Percentiles rank a stretch among this genome's conserved stretches.
Evolutionary conservation across 1,140 invertebrate species (phyloP).

Genomic region (Grapholita molesta): DNA sequence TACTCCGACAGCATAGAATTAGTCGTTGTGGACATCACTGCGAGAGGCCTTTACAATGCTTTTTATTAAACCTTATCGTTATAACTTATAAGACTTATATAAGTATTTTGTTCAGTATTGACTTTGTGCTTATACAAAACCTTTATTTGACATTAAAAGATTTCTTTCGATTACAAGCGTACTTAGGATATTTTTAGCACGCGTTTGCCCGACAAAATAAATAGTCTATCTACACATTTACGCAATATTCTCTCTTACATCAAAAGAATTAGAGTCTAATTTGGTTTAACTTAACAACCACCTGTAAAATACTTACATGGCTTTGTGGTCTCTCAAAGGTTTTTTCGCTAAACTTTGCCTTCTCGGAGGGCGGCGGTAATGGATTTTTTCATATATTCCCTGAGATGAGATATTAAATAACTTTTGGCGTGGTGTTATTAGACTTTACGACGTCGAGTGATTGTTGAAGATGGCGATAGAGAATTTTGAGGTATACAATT

Average conservation of each 20-base stretch:
- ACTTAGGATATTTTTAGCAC: background rate
- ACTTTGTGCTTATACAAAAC: no score
- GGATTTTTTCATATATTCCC: background rate
- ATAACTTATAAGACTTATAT: no score
- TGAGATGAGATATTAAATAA: background rate
- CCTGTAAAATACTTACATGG: background rate
- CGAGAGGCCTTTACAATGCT: no score
- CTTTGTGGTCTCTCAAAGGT: background rate
- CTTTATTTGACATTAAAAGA: no score
- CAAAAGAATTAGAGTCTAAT: background rate
- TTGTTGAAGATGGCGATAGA: background rate
- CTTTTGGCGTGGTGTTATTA: background rate
- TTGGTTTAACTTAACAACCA: background rate
- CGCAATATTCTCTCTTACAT: background rate
- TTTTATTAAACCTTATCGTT: no score
- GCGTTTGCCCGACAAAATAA: background rate
- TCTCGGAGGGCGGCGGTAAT: background rate
- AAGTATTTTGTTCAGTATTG: no score
- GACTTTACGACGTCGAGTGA: background rate
- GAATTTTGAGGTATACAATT: no score
- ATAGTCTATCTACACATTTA: background rate
- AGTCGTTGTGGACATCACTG: no score
- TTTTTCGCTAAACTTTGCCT: background rate
- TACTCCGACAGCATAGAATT: no score
- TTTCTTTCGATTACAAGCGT: background rate